phyloP scores from a whole-genome alignment of 2,797 vertebrate species.

The Platalea minor region DNA sequence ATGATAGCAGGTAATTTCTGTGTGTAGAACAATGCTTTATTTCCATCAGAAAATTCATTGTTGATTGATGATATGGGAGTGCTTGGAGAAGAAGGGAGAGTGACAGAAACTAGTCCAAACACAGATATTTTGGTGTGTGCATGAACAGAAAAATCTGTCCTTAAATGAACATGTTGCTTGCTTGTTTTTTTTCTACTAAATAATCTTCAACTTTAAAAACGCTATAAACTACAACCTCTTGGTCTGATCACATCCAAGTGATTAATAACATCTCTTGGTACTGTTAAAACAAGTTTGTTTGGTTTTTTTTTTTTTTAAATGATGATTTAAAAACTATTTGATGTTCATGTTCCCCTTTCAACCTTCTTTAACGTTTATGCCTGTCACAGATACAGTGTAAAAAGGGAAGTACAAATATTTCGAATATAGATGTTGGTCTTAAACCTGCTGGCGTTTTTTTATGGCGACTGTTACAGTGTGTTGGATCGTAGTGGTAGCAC shows the following conservation, averaged over 20 bases:
- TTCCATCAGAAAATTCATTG: neutral
- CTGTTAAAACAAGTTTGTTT: neutral
- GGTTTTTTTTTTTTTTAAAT: neutral
- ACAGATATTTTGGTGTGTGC: neutral
- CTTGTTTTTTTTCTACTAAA: neutral
- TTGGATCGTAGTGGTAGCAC: neutral
- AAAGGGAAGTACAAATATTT: neutral
- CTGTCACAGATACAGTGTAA: neutral
- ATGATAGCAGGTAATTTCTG: neutral
- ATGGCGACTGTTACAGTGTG: neutral
- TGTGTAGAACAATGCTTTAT: neutral
- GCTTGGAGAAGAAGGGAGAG: neutral
- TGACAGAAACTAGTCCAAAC: neutral
- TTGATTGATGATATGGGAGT: neutral
- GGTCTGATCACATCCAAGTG: neutral
- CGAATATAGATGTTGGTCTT: neutral
- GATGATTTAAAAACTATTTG: neutral
- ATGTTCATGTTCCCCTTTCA: neutral
- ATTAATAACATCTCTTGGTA: neutral
- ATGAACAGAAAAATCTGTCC: neutral
- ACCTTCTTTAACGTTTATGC: neutral
- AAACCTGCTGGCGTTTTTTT: neutral
- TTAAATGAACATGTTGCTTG: neutral
- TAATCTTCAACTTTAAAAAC: neutral
- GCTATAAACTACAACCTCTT: neutral